Conservation (phyloP, 1,140 invertebrate species). For the Drosophila gunungcola region DNA sequence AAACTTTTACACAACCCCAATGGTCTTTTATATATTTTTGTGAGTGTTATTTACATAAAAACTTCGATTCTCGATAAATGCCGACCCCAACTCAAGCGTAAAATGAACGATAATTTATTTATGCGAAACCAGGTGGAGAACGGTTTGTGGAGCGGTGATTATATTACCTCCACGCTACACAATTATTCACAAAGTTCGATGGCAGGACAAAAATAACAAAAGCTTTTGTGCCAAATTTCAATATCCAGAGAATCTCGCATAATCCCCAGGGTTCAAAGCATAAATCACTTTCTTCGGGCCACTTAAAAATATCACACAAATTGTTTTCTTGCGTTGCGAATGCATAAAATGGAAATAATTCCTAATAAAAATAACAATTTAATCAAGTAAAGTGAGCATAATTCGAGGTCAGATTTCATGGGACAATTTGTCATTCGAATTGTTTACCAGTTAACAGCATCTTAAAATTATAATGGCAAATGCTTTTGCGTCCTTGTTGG, state of each 20-base stretch:
- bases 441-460: conserved; percentile 28
- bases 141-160: neutral
- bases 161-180: conserved; percentile 1
- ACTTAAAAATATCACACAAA: conserved; percentile 39
- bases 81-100: conserved; percentile 8
- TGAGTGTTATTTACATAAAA: conserved; percentile 59
- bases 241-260: conserved; percentile 13
- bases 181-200: conserved; percentile 25
- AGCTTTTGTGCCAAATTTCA: conserved; percentile 22
- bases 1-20: conserved; percentile 31
- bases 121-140: conserved; percentile 21
- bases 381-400: conserved; percentile 3
- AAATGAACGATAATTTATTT: conserved; percentile 58
- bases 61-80: conserved; percentile 49
- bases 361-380: conserved; percentile 25
- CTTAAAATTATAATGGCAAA: conserved; percentile 26
- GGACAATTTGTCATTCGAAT: conserved; percentile 15
- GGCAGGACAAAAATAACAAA: conserved; percentile 12
- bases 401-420: conserved; percentile 14
- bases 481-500: conserved; percentile 18
- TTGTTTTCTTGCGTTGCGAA: conserved; percentile 23
- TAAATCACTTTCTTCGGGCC: conserved; percentile 30
- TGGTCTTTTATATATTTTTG: neutral
- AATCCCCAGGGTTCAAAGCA: conserved; percentile 11
- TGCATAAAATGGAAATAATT: conserved; percentile 29